Evolutionary conservation across 2,113 vertebrate species (phyloP).

Genomic region (Mobula birostris): DNA sequence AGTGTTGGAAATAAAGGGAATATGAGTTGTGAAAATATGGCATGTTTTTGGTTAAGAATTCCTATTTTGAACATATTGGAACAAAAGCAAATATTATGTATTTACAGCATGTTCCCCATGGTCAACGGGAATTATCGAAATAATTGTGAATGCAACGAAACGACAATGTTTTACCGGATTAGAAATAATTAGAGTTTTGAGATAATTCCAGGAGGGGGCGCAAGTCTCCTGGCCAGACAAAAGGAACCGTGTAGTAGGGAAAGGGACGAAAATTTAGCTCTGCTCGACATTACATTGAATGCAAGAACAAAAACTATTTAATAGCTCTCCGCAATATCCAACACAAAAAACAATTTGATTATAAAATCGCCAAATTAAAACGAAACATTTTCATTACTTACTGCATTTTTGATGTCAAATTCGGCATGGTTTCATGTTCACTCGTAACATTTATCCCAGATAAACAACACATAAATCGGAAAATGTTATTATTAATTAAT

Average conservation of each 20-base stretch:
- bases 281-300: slow-evolving; percentile 17
- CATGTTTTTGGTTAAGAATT: neutral
- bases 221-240: neutral
- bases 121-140: neutral
- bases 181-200: neutral
- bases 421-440: neutral
- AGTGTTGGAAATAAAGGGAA: neutral
- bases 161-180: neutral
- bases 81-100: neutral
- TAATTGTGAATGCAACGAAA: neutral
- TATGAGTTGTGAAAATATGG: neutral
- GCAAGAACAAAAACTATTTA: neutral
- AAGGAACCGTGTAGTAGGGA: neutral
- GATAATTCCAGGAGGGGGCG: neutral
- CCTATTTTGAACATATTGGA: neutral
- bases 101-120: neutral
- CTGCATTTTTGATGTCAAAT: neutral
- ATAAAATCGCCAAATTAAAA: neutral
- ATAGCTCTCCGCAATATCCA: slow-evolving; percentile 9
- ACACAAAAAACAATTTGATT: neutral
- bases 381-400: neutral
- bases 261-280: neutral
- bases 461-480: neutral
- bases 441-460: neutral
- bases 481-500: neutral